phyloP scores from a whole-genome alignment of 2,888 invertebrate species.

The Lottia gigantea region DNA sequence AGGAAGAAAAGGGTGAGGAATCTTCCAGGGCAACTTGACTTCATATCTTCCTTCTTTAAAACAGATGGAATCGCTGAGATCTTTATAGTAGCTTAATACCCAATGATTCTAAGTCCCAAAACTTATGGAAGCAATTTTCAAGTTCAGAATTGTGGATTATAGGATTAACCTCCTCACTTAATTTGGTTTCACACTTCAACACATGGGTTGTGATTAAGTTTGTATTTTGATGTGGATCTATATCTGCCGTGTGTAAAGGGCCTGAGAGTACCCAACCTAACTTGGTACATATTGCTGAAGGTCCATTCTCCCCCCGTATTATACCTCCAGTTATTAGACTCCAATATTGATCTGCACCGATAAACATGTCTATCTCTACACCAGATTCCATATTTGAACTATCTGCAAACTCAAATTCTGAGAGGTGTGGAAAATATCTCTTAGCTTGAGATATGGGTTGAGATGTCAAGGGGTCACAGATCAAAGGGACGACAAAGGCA shows the following conservation, averaged over 20 bases:
- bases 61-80: too few species aligned
- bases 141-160: background rate
- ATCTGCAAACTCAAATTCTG: too few species aligned
- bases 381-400: too few species aligned
- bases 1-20: too few species aligned
- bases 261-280: background rate
- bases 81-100: too few species aligned
- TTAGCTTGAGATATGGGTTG: too few species aligned
- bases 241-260: background rate
- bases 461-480: background rate
- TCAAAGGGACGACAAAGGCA: background rate
- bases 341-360: too few species aligned
- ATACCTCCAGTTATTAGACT: constrained; percentile 2
- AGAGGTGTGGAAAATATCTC: too few species aligned
- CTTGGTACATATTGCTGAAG: background rate
- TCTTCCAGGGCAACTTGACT: too few species aligned
- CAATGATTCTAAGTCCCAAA: too few species aligned
- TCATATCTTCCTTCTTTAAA: too few species aligned
- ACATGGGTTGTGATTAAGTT: constrained; percentile 8
- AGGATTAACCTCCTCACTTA: background rate
- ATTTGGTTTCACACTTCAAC: background rate
- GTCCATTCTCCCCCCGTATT: background rate
- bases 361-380: too few species aligned
- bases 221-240: background rate
- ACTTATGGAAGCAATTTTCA: background rate